phyloP scores from a whole-genome alignment of 2,888 invertebrate genomes.

The Diadegma fenestrale region DNA sequence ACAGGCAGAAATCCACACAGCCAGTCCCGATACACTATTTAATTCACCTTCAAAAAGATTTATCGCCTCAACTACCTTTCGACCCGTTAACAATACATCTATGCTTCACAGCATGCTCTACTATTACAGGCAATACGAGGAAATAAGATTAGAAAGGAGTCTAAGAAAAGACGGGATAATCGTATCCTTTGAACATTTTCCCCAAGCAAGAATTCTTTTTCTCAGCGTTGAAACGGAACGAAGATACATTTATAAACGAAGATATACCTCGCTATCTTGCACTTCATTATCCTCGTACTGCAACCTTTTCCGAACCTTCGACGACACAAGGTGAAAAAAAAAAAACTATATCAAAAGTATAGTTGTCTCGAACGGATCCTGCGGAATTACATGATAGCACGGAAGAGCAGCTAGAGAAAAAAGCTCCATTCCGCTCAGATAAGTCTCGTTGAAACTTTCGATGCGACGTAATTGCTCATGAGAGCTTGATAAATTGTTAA shows the following conservation, averaged over 20 bases:
- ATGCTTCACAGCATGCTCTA: constrained; percentile 5
- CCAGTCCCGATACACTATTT: constrained; percentile 32
- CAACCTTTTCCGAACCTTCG: constrained; percentile 44
- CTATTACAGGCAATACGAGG: constrained; percentile 26
- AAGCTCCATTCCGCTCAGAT: constrained; percentile 52
- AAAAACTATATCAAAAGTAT: constrained; percentile 38
- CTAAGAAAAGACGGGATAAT: constrained; percentile 49
- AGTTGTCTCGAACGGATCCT: constrained; percentile 43
- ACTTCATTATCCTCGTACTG: constrained; percentile 47
- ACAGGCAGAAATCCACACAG: constrained; percentile 40
- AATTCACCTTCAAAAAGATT: constrained; percentile 53
- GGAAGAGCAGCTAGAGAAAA: constrained; percentile 11
- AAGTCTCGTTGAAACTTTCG: constrained; percentile 53
- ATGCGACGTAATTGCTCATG: constrained; percentile 60
- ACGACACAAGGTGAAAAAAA: constrained; percentile 10
- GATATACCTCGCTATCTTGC: constrained; percentile 21
- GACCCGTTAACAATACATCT: constrained; percentile 60
- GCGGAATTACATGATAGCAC: constrained; percentile 29
- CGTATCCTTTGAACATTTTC: constrained; percentile 33
- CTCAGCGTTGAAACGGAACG: background rate
- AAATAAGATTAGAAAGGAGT: constrained; percentile 45
- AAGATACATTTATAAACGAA: constrained; percentile 4
- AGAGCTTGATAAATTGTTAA: constrained; percentile 60
- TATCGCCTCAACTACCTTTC: constrained; percentile 50
- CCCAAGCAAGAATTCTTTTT: constrained; percentile 8